phyloP scores from a whole-genome alignment of 2,113 vertebrate genomes.

The Lophura nycthemera region DNA sequence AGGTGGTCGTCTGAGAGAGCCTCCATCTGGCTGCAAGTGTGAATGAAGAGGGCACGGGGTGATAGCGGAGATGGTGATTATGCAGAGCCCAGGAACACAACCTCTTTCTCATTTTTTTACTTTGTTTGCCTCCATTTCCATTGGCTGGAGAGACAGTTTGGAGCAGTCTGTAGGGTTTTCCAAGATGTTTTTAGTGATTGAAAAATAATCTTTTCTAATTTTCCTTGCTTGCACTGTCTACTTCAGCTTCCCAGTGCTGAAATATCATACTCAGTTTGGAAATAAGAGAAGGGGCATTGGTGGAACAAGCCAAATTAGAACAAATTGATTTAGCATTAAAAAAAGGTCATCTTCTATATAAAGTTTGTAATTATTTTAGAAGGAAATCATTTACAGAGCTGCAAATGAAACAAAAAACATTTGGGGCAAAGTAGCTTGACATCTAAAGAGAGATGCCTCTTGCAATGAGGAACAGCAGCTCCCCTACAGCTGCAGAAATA shows the following conservation, averaged over 20 bases:
- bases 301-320: not conserved
- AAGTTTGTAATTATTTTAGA: not conserved
- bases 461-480: not conserved
- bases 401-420: not conserved
- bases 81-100: not conserved
- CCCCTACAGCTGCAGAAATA: not conserved
- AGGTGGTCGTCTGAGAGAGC: not conserved
- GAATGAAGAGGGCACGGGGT: not conserved
- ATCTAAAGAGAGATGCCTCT: not conserved
- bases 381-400: not conserved
- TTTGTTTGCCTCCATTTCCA: not conserved
- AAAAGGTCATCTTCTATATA: not conserved
- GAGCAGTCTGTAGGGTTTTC: not conserved
- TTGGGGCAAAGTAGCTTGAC: not conserved
- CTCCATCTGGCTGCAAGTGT: not conserved
- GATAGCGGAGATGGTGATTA: not conserved
- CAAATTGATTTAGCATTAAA: not conserved
- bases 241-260: not conserved
- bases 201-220: not conserved
- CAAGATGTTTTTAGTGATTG: not conserved
- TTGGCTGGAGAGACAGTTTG: not conserved
- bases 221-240: not conserved
- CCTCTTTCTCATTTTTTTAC: rapidly evolving
- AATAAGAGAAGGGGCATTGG: not conserved
- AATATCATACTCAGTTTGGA: not conserved